These are phyloP conservation scores for Felis chaus DNA, from an alignment of 2,113 vertebrate species.

Conservation along the genomic window DNA sequence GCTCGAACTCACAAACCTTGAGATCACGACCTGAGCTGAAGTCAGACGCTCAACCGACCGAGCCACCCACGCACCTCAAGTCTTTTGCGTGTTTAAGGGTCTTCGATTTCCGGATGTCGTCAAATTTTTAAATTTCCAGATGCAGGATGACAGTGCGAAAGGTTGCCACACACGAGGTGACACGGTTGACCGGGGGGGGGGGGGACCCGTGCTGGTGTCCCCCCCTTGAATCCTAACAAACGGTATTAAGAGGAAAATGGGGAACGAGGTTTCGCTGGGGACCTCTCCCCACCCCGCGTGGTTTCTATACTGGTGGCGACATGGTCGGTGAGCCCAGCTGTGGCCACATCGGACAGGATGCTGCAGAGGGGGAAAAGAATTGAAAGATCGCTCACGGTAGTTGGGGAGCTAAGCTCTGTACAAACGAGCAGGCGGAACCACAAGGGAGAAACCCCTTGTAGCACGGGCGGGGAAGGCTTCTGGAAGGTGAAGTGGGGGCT, in stretches of 20 bases:
- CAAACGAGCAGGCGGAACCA: neutral
- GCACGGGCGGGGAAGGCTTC: neutral
- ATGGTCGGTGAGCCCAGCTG: neutral
- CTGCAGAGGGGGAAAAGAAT: neutral
- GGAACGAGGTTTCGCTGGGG: neutral
- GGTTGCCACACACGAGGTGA: fast-evolving
- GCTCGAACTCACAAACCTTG: too few species aligned
- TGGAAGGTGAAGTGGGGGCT: neutral
- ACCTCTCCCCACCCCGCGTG: neutral
- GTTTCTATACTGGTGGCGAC: neutral
- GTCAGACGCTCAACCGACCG: too few species aligned
- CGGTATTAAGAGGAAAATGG: neutral
- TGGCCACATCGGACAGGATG: neutral
- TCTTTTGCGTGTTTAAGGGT: neutral
- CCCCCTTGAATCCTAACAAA: neutral
- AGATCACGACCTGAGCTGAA: too few species aligned
- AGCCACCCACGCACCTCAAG: too few species aligned
- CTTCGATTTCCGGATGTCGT: neutral
- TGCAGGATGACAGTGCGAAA: neutral
- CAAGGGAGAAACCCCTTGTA: neutral
- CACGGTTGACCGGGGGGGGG: neutral
- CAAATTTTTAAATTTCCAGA: neutral
- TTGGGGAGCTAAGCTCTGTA: neutral
- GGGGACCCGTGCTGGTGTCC: neutral
- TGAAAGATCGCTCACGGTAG: neutral